A percentile compares a stretch with the other conserved stretches of the same genome.
phyloP scores from a whole-genome alignment of 2,113 vertebrate species.

The Alligator mississippiensis region DNA sequence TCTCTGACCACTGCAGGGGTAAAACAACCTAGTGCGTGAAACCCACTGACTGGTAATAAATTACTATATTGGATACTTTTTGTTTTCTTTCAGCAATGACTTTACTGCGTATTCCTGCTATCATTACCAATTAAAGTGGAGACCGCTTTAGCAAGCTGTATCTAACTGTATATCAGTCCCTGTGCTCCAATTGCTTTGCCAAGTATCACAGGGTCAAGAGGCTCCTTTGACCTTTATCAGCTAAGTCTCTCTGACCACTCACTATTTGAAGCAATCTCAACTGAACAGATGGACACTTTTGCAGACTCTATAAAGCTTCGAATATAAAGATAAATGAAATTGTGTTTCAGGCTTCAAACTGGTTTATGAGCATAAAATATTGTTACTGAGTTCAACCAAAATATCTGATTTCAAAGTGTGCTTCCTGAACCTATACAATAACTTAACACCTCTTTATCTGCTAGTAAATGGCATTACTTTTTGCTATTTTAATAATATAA shows the following conservation, averaged over 20 bases:
- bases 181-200: conserved; percentile 71
- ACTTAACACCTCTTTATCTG: background rate
- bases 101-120: conserved; percentile 76
- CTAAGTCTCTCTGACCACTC: conserved; percentile 81
- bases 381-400: conserved; percentile 45
- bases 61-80: conserved; percentile 84
- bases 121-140: conserved; percentile 84
- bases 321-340: conserved; percentile 85
- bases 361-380: conserved; percentile 76
- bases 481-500: background rate
- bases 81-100: conserved; percentile 82
- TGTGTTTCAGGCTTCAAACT: conserved; percentile 64
- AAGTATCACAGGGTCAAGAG: conserved; percentile 80
- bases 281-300: conserved; percentile 90
- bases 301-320: conserved; percentile 77
- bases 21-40: conserved; percentile 77
- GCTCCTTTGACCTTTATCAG: conserved; percentile 82
- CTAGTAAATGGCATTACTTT: background rate
- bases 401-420: conserved; percentile 15
- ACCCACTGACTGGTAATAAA: conserved; percentile 83
- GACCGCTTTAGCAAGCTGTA: conserved; percentile 67
- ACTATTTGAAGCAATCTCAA: conserved; percentile 81
- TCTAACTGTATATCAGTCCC: conserved; percentile 77
- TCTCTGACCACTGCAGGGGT: conserved; percentile 80
- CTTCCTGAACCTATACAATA: background rate